Percentiles rank a stretch among this genome's conserved stretches.
phyloP scores from a whole-genome alignment of 1,140 invertebrate genomes.

The Neodiprion lecontei region DNA sequence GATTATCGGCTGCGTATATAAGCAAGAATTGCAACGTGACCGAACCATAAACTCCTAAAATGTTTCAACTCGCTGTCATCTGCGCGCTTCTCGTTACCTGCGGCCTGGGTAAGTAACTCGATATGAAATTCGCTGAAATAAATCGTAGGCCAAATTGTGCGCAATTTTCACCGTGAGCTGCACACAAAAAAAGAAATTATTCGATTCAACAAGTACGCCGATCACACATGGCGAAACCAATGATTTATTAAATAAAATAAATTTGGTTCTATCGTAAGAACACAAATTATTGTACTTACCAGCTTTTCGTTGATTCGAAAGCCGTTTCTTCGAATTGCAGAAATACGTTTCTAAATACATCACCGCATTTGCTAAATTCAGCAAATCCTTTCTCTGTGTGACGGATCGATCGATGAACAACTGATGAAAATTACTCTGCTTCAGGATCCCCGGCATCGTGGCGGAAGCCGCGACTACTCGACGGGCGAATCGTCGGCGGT shows the following conservation, averaged over 20 bases:
- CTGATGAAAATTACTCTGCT: neutral
- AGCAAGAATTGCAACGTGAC: neutral
- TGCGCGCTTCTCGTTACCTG: conserved; percentile 9
- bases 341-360: too few relatives aligned
- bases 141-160: too few relatives aligned
- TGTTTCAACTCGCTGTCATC: neutral
- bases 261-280: too few relatives aligned
- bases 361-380: neutral
- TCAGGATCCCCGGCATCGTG: conserved; percentile 21
- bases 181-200: too few relatives aligned
- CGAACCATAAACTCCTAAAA: neutral
- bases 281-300: too few relatives aligned
- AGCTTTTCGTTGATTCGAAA: too few relatives aligned
- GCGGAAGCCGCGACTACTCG: conserved; percentile 12
- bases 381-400: neutral
- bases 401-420: neutral
- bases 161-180: too few relatives aligned
- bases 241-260: too few relatives aligned
- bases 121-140: neutral
- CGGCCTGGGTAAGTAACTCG: conserved; percentile 21
- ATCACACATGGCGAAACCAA: too few relatives aligned
- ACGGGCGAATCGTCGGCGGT: conserved; percentile 50
- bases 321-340: too few relatives aligned
- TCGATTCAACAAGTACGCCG: too few relatives aligned
- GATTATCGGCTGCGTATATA: neutral